Evolutionary conservation across 1,140 invertebrate species (phyloP), one percentile per base, ranked within the genome.

Genomic region (Oreohelix idahoensis): DNA sequence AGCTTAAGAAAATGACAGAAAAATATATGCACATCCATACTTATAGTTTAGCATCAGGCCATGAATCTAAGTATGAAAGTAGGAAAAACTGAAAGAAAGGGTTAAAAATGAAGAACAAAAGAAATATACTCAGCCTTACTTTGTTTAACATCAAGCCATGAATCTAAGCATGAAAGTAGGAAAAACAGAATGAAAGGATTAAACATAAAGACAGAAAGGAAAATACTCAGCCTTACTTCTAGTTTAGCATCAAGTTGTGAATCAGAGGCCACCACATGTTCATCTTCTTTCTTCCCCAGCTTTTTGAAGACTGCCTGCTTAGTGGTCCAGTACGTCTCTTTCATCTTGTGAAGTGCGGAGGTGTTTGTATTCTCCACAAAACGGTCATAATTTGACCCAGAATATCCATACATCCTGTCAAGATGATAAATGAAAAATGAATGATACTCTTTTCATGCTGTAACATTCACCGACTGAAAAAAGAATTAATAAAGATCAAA

Each of bases 301-400:
- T 98, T 99, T 88, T 96, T 94, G 79, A 98, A 95, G 39, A 99
- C 95, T 73, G 96, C 96, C 93, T 99, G 98, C 91, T 99, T 99
- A 5, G 98, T 99, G 45, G 99, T 96, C 98, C 98, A 99, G 93
- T 97, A 99, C 85, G 98, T 97, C 92, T 98, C 97, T 91, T 99
- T 97, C 95, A 98, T 96, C 91, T 96, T 96, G 36, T 94, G 94
- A 0, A 96, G 92, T 0, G 95, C 93, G 49, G 95, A 95, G 70
- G 93, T 92, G 73, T 94, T 93, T 76, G 92, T 90, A 74, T 93
- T 90, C 83, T 94, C 93, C 71, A 91, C 89, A 85, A 89, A 88
- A 20, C 89, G 87, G 81, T 92, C 91, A 85, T 92, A 92, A 63
- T 86, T 88, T 36, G 87, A 87, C 11, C 92, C 92, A 75, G 85